Conservation (phyloP, 2,113 vertebrate genomes). For the Shinisaurus crocodilurus region DNA sequence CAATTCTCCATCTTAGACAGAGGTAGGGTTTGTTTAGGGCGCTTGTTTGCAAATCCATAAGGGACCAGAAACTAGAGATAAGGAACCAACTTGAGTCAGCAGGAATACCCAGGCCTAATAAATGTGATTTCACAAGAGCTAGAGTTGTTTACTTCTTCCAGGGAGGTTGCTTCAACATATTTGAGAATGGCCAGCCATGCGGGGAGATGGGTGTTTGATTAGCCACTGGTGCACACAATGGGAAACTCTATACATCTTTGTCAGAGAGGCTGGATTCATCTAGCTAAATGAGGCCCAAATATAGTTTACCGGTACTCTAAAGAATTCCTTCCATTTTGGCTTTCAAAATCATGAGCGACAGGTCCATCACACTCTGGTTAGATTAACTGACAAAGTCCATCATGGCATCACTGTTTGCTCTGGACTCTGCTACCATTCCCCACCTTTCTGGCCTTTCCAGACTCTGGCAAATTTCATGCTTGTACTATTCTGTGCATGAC, state of each 20-base stretch:
- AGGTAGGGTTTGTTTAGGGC: background rate
- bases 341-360: constrained; percentile 8
- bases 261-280: background rate
- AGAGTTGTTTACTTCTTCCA: background rate
- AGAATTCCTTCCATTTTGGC: background rate
- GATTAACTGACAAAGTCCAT: background rate
- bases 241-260: background rate
- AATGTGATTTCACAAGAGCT: background rate
- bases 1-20: background rate
- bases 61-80: background rate
- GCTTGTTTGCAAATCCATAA: background rate
- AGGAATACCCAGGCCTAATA: background rate
- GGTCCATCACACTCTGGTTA: background rate
- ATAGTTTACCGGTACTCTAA: background rate
- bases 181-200: background rate
- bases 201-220: background rate
- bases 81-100: background rate
- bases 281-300: background rate
- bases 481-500: background rate
- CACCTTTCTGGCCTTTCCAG: background rate
- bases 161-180: background rate
- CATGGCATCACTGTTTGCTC: background rate
- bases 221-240: background rate
- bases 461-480: background rate
- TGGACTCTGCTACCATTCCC: background rate